Conservation (phyloP, 2,888 invertebrate genomes). For the Sinhomidia bicolor region DNA sequence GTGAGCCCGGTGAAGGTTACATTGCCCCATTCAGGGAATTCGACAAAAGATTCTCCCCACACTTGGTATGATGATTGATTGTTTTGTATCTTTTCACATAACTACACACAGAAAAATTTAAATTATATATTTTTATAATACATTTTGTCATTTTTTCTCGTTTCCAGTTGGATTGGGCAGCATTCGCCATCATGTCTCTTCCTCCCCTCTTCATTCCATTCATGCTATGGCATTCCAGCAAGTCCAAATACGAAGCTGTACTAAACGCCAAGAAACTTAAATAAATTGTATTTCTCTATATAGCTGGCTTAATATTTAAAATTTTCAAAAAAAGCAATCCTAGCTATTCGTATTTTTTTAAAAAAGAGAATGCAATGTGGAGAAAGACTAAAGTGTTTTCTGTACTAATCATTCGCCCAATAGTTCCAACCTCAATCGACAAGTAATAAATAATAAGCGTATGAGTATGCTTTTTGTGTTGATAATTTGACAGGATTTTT, state of each 20-base stretch:
- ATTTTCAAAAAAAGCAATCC: not conserved
- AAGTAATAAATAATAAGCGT: not conserved
- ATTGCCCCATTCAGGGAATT: slow-evolving; percentile 96
- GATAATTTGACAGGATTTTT: not conserved
- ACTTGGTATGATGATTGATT: slow-evolving; percentile 87
- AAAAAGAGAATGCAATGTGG: not conserved
- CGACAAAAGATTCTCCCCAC: slow-evolving; percentile 98
- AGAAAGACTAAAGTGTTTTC: not conserved
- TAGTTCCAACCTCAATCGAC: too few species aligned
- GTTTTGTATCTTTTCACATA: too few species aligned
- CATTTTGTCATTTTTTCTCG: slow-evolving; percentile 8
- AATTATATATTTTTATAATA: too few species aligned
- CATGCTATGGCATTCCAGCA: slow-evolving; percentile 96
- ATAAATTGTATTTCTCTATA: slow-evolving; percentile 62
- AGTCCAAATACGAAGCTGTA: slow-evolving; percentile 92
- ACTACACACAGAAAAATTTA: too few species aligned
- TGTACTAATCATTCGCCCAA: too few species aligned
- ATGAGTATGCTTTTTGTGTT: not conserved
- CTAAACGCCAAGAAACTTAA: slow-evolving; percentile 78
- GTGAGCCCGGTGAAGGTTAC: slow-evolving; percentile 97
- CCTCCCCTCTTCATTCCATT: slow-evolving; percentile 97
- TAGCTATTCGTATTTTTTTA: slow-evolving; percentile 7
- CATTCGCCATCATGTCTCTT: slow-evolving; percentile 97
- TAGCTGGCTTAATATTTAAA: not conserved
- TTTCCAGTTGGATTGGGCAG: slow-evolving; percentile 92